Evolutionary conservation across 2,888 invertebrate genomes (phyloP).

Genomic region (Acleris cristana): DNA sequence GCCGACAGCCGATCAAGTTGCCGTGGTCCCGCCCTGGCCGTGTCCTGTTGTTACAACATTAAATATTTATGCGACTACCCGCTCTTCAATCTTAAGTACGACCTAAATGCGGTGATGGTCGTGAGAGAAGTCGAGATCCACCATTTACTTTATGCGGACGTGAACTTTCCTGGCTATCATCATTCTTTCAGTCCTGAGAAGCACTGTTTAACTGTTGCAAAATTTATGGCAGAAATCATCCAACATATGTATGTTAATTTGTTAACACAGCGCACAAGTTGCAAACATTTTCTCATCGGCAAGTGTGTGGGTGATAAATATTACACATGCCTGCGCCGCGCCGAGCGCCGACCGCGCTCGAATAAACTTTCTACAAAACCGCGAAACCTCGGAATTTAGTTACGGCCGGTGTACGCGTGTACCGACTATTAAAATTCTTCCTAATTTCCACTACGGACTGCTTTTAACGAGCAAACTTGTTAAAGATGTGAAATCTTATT

Average conservation of each 20-base stretch:
- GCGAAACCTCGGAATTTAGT: slow-evolving; percentile 27
- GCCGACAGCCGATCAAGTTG: slow-evolving; percentile 14
- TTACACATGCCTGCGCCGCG: slow-evolving; percentile 17
- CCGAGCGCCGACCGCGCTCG: neutral
- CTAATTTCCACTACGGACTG: slow-evolving; percentile 27
- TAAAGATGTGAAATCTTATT: slow-evolving; percentile 30
- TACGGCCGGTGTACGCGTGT: slow-evolving; percentile 14
- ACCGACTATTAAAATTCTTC: slow-evolving; percentile 20
- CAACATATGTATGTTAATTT: neutral
- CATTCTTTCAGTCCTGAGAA: no score
- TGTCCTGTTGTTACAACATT: slow-evolving; percentile 21
- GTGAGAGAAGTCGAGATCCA: slow-evolving; percentile 17
- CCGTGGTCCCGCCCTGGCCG: slow-evolving; percentile 6
- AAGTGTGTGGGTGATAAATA: slow-evolving; percentile 22
- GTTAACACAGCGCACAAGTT: neutral
- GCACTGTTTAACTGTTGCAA: no score
- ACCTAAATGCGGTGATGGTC: slow-evolving; percentile 1
- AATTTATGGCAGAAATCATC: no score
- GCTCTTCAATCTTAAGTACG: slow-evolving; percentile 21
- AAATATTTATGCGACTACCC: slow-evolving; percentile 17
- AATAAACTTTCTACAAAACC: slow-evolving; percentile 33
- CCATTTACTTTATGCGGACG: neutral
- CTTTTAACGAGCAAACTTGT: slow-evolving; percentile 36
- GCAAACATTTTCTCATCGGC: slow-evolving; percentile 10
- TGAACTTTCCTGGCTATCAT: no score